Percentiles rank a stretch among this genome's conserved stretches.
Evolutionary conservation across 2,888 invertebrate genomes (phyloP).

Genomic region (Heliconius ethilla): DNA sequence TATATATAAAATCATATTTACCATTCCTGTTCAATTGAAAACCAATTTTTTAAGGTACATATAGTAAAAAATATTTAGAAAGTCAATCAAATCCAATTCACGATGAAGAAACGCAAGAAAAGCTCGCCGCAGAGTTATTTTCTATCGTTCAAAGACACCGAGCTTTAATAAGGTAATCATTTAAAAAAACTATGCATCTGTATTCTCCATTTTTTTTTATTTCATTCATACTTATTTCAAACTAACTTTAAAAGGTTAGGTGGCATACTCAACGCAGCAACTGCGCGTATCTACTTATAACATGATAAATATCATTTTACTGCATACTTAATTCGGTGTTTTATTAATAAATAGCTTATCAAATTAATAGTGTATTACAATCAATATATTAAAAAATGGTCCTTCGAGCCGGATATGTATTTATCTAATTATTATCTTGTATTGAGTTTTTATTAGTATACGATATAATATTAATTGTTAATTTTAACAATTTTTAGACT

Average conservation of each 20-base stretch:
- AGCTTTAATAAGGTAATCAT: constrained; percentile 51
- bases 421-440: background rate
- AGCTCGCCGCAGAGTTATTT: constrained; percentile 50
- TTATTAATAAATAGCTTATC: no score
- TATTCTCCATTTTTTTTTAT: no score
- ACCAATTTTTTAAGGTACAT: constrained; percentile 5
- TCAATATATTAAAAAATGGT: no score
- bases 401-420: no score
- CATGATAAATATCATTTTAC: no score
- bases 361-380: no score
- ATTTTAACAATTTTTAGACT: constrained; percentile 40
- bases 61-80: constrained; percentile 13
- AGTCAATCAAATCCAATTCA: background rate
- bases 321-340: no score
- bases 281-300: no score
- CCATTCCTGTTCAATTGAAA: background rate
- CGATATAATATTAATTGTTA: background rate
- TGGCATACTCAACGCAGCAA: no score
- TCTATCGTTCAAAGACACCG: constrained; percentile 60
- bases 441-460: background rate
- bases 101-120: constrained; percentile 47
- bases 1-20: background rate
- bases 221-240: no score
- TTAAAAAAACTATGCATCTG: background rate
- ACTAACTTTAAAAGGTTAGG: no score